phyloP scores from a whole-genome alignment of 64 coral and sea anemone species.

The Catalaphyllia jardinei region DNA sequence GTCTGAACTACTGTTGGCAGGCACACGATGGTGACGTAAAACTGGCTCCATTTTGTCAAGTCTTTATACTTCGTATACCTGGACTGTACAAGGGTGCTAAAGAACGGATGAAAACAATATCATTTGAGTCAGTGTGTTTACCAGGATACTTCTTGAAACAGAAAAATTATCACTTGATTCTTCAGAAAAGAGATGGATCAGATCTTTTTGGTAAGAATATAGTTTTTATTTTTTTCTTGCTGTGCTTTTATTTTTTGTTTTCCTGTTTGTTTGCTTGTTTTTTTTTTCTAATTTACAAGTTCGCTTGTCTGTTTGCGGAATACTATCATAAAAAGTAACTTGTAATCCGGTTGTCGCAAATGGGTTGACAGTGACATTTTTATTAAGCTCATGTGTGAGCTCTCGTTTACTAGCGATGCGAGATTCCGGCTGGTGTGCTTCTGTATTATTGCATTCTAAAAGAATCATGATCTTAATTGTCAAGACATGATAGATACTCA shows the following conservation, averaged over 20 bases:
- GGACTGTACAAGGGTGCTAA: not conserved
- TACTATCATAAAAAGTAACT: too few species aligned
- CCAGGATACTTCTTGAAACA: constrained; percentile 47
- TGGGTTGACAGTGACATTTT: too few species aligned
- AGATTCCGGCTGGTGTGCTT: too few species aligned
- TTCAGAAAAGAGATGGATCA: not conserved
- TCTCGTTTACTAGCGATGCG: too few species aligned
- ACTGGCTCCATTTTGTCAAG: constrained; percentile 35
- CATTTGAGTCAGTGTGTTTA: constrained; percentile 43
- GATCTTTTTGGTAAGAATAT: not conserved
- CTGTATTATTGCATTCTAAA: too few species aligned
- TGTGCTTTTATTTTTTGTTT: not conserved
- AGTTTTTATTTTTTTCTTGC: not conserved
- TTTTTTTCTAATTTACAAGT: too few species aligned
- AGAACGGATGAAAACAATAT: not conserved
- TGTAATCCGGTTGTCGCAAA: too few species aligned
- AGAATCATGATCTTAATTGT: too few species aligned
- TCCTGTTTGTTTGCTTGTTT: too few species aligned
- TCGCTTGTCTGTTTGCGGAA: too few species aligned
- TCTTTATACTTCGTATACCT: constrained; percentile 34
- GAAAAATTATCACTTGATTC: constrained; percentile 28
- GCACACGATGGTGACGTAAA: not conserved
- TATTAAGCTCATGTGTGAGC: too few species aligned
- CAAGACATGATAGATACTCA: too few species aligned
- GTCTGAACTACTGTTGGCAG: constrained; percentile 20